Evolutionary conservation across 2,797 vertebrate species (phyloP).

Genomic region (Notolabrus celidotus): DNA sequence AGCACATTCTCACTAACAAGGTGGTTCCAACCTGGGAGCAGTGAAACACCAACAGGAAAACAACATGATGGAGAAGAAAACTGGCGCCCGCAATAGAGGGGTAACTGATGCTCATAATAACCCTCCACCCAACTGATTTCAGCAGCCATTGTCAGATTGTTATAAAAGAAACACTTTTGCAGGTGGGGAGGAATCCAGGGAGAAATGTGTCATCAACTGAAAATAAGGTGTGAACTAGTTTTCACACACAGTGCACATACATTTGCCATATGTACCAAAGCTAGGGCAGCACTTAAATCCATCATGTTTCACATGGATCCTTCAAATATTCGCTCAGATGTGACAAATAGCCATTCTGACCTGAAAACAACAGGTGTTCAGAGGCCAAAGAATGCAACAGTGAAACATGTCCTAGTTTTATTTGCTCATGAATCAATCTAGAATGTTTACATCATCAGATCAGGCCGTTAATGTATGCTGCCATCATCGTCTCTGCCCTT

Average conservation of each 20-base stretch:
- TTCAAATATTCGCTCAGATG: slow-evolving; percentile 12
- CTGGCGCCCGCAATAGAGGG: slow-evolving; percentile 41
- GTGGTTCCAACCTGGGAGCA: slow-evolving; percentile 67
- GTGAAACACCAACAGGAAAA: slow-evolving; percentile 68
- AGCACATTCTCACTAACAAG: slow-evolving; percentile 76
- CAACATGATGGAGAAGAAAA: slow-evolving; percentile 56
- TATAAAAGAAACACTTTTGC: slow-evolving; percentile 55
- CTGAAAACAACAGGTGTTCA: slow-evolving; percentile 19
- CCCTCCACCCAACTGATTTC: slow-evolving; percentile 57
- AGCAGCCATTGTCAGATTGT: slow-evolving; percentile 56
- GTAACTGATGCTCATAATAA: slow-evolving; percentile 55
- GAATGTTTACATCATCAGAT: slow-evolving; percentile 57
- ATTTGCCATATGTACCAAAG: slow-evolving; percentile 30
- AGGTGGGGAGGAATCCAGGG: slow-evolving; percentile 31
- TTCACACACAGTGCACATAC: slow-evolving; percentile 41
- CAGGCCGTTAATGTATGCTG: slow-evolving; percentile 72
- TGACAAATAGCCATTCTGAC: slow-evolving; percentile 12
- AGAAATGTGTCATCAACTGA: slow-evolving; percentile 59
- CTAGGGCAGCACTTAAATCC: slow-evolving; percentile 1
- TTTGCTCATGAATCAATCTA: slow-evolving; percentile 44
- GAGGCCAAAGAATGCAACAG: slow-evolving; percentile 17
- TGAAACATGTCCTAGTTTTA: slow-evolving; percentile 28
- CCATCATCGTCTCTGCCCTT: slow-evolving; percentile 70
- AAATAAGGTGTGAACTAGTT: slow-evolving; percentile 61
- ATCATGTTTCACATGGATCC: slow-evolving; percentile 7